Evolutionary conservation across 2,888 invertebrate species (phyloP).

Genomic region (Scaeva pyrastri): DNA sequence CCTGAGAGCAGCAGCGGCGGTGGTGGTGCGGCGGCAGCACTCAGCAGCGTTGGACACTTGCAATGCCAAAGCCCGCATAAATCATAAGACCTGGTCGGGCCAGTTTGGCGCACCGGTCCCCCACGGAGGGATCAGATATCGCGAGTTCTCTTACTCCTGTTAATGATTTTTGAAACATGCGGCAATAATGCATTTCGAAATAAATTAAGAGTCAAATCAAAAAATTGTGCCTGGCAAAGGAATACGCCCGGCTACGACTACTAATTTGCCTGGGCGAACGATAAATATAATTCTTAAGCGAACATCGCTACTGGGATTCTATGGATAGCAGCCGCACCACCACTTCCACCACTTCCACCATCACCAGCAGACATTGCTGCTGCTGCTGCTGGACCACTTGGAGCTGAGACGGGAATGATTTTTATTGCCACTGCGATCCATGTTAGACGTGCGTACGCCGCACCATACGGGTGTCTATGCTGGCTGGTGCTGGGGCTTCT

Average conservation of each 20-base stretch:
- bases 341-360: background rate
- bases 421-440: constrained; percentile 75
- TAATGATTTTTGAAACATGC: constrained; percentile 76
- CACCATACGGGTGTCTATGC: constrained; percentile 69
- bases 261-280: constrained; percentile 73
- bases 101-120: constrained; percentile 61
- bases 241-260: constrained; percentile 69
- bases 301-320: constrained; percentile 76
- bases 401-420: constrained; percentile 62
- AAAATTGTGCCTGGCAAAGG: constrained; percentile 66
- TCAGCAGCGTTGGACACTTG: constrained; percentile 64
- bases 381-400: constrained; percentile 27
- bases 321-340: constrained; percentile 25
- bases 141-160: constrained; percentile 74
- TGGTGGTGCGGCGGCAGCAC: background rate
- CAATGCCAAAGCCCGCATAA: constrained; percentile 68
- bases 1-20: background rate
- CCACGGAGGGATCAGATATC: constrained; percentile 76
- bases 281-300: constrained; percentile 76
- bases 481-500: constrained; percentile 48
- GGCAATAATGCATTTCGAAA: constrained; percentile 73
- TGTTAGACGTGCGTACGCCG: constrained; percentile 74
- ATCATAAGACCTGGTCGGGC: constrained; percentile 64
- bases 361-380: constrained; percentile 28
- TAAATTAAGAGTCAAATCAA: constrained; percentile 76